Percentiles rank a stretch among this genome's conserved stretches.
These are phyloP conservation scores for Sinella curviseta DNA, from an alignment of 1,140 invertebrate species.

Conservation along the genomic window DNA sequence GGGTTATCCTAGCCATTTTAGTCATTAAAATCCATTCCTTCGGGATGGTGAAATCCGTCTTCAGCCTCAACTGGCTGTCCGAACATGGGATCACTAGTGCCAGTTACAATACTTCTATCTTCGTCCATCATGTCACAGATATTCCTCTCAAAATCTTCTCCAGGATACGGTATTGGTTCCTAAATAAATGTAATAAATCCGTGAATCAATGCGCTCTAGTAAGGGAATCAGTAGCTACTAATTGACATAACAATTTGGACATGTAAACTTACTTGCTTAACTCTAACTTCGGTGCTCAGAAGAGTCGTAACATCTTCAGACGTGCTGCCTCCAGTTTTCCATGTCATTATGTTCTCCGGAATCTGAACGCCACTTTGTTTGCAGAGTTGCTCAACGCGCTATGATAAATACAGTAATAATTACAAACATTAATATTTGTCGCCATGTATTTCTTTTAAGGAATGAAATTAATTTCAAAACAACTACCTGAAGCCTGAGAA, in stretches of 20 bases:
- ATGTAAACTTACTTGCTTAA: background rate
- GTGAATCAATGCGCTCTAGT: background rate
- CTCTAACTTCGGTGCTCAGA: background rate
- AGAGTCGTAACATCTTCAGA: background rate
- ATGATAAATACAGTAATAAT: background rate
- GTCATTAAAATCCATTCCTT: slow-evolving; percentile 20
- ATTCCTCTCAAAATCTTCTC: background rate
- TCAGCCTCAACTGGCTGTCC: slow-evolving; percentile 2
- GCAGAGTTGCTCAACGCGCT: background rate
- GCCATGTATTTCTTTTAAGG: too few species aligned
- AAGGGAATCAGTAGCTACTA: too few species aligned
- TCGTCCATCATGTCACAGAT: slow-evolving; percentile 22
- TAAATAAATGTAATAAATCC: background rate
- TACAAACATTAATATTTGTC: too few species aligned
- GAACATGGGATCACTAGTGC: slow-evolving; percentile 9
- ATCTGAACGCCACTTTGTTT: slow-evolving; percentile 1
- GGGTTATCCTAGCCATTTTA: background rate
- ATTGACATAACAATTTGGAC: too few species aligned
- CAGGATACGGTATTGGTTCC: slow-evolving; percentile 6
- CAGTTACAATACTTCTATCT: slow-evolving; percentile 2
- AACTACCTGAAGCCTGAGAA: slow-evolving; percentile 76
- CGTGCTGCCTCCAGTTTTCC: background rate
- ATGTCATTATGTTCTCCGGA: background rate
- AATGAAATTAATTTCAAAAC: background rate
- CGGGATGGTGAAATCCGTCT: background rate